Percentiles rank a stretch among this genome's conserved stretches.
Evolutionary conservation across 1,140 invertebrate genomes (phyloP).

Genomic region (Drosophila sechellia): DNA sequence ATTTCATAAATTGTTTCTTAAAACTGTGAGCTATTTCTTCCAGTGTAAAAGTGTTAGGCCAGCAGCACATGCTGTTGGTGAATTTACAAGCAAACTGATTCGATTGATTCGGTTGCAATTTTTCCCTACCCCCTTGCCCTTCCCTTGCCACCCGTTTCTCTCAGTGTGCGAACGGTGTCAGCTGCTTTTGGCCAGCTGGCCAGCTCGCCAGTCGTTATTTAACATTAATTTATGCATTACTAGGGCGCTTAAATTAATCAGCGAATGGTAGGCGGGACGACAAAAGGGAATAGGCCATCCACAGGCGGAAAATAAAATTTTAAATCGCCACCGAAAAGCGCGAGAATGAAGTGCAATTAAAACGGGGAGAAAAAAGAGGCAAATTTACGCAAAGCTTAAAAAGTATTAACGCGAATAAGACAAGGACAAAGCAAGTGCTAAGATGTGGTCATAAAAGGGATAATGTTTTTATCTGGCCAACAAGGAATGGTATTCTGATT

Average conservation of each 20-base stretch:
- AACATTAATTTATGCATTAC: conserved; percentile 79
- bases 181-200: conserved; percentile 10
- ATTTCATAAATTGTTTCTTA: no score
- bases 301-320: conserved; percentile 26
- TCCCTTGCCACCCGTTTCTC: neutral
- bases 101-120: conserved; percentile 37
- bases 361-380: conserved; percentile 14
- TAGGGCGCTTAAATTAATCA: conserved; percentile 76
- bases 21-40: neutral
- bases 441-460: neutral
- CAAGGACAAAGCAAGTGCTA: conserved; percentile 18
- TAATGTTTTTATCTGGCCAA: conserved; percentile 7
- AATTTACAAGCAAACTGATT: conserved; percentile 64
- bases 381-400: conserved; percentile 10
- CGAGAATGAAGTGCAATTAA: conserved; percentile 31
- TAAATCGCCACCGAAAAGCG: conserved; percentile 19
- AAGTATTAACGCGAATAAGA: conserved; percentile 25
- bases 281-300: conserved; percentile 6
- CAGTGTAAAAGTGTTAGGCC: conserved; percentile 13
- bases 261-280: conserved; percentile 47
- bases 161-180: conserved; percentile 30
- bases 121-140: neutral
- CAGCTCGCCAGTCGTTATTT: conserved; percentile 60
- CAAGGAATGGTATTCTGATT: neutral
- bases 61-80: neutral